Evolutionary conservation across 2,888 invertebrate genomes (phyloP).

Genomic region (Hirtodrosophila confusa): DNA sequence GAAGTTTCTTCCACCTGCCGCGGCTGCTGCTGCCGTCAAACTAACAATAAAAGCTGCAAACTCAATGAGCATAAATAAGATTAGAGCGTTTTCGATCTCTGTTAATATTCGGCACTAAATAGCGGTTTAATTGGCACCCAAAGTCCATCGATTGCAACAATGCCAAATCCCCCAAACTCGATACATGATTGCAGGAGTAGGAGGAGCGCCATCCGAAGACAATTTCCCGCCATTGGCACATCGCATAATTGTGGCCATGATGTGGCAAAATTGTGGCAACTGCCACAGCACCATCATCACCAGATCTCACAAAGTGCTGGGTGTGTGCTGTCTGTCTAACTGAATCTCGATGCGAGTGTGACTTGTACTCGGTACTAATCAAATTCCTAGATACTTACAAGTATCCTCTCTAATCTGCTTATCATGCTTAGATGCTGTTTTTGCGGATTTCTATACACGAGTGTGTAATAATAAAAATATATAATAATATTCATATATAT

Average conservation of each 20-base stretch:
- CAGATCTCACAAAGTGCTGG: constrained; percentile 45
- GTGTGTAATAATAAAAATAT: too few relatives aligned
- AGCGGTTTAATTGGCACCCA: constrained; percentile 72
- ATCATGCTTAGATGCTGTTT: constrained; percentile 24
- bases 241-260: constrained; percentile 62
- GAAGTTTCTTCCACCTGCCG: constrained; percentile 43
- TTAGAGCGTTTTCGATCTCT: constrained; percentile 59
- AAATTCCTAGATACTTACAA: constrained; percentile 6
- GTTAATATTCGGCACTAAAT: constrained; percentile 68
- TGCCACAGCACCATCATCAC: constrained; percentile 15
- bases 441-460: background rate
- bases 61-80: constrained; percentile 74
- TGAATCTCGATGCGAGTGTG: constrained; percentile 14
- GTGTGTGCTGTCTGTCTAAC: constrained; percentile 40
- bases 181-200: constrained; percentile 12
- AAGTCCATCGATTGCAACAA: constrained; percentile 43
- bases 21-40: background rate
- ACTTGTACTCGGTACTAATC: constrained; percentile 15
- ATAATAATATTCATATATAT: too few relatives aligned
- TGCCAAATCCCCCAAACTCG: constrained; percentile 5
- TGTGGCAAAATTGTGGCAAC: constrained; percentile 52
- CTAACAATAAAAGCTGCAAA: constrained; percentile 53
- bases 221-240: constrained; percentile 44
- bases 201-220: constrained; percentile 6
- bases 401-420: constrained; percentile 10